Evolutionary conservation across 2,888 invertebrate species (phyloP).

Genomic region (Andrena camellia): DNA sequence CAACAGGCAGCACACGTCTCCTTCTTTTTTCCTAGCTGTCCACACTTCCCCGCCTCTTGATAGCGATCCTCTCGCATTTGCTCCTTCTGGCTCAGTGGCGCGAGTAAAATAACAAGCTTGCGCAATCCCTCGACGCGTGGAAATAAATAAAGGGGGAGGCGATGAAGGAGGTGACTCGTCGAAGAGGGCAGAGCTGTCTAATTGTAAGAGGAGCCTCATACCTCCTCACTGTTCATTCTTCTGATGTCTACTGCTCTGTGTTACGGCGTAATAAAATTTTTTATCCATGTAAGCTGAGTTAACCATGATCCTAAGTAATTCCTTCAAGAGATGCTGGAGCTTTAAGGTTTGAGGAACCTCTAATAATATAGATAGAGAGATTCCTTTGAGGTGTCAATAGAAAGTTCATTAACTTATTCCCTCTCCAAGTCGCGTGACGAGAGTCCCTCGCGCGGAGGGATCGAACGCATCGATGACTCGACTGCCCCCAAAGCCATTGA

Average conservation of each 20-base stretch:
- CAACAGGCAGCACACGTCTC: conserved; percentile 76
- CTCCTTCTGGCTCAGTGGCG: conserved; percentile 45
- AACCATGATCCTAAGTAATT: too few species aligned
- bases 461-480: conserved; percentile 31
- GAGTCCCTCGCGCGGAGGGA: not conserved
- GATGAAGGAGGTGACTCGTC: not conserved
- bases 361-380: too few species aligned
- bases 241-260: too few species aligned
- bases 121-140: conserved; percentile 20
- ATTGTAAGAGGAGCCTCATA: not conserved
- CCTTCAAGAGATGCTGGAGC: too few species aligned
- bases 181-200: not conserved
- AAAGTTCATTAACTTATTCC: conserved; percentile 32
- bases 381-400: not conserved
- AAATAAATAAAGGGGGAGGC: not conserved
- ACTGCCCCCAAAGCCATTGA: conserved; percentile 27
- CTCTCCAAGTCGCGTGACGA: not conserved
- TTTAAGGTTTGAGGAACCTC: too few species aligned
- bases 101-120: conserved; percentile 14
- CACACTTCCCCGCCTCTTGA: conserved; percentile 50
- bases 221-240: too few species aligned
- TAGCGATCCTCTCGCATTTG: conserved; percentile 53
- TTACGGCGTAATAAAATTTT: too few species aligned
- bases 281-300: too few species aligned
- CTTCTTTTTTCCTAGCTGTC: conserved; percentile 35